Evolutionary conservation across 37 sponge, comb jelly and placozoan genomes (phyloP).

Genomic region (Aphrocallistes beatrix): DNA sequence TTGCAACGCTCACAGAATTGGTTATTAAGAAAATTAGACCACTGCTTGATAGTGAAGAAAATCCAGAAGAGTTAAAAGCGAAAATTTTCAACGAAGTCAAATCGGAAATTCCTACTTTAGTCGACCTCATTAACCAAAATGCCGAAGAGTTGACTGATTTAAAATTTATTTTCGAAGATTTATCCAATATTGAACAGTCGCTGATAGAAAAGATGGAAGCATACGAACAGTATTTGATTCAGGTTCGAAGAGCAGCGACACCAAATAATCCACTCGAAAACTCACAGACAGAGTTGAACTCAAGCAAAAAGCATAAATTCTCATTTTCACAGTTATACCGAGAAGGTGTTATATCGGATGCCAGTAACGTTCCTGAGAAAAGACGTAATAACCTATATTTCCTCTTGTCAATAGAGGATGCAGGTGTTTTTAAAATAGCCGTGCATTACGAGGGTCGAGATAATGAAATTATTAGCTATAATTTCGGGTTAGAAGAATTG

Average conservation of each 20-base stretch:
- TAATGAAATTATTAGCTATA: neutral
- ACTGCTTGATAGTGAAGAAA: neutral
- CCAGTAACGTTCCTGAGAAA: neutral
- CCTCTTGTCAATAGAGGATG: neutral
- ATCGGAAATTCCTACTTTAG: neutral
- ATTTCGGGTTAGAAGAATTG: conserved; percentile 52
- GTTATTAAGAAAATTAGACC: neutral
- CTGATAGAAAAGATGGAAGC: neutral
- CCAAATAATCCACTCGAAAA: neutral
- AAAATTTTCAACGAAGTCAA: neutral
- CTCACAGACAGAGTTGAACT: neutral
- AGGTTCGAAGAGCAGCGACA: neutral
- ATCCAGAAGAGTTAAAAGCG: neutral
- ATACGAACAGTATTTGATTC: conserved; percentile 4
- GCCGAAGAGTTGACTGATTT: neutral
- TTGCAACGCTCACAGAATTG: neutral
- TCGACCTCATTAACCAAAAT: neutral
- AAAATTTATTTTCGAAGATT: neutral
- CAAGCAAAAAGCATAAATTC: neutral
- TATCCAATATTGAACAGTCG: neutral
- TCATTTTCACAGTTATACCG: neutral
- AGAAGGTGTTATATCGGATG: conserved; percentile 1
- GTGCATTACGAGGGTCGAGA: conserved; percentile 9
- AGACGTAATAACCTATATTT: neutral
- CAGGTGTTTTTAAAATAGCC: neutral